Evolutionary conservation across 92 coral and sea anemone species (phyloP).

Genomic region (Parazoanthus atlanticus): DNA sequence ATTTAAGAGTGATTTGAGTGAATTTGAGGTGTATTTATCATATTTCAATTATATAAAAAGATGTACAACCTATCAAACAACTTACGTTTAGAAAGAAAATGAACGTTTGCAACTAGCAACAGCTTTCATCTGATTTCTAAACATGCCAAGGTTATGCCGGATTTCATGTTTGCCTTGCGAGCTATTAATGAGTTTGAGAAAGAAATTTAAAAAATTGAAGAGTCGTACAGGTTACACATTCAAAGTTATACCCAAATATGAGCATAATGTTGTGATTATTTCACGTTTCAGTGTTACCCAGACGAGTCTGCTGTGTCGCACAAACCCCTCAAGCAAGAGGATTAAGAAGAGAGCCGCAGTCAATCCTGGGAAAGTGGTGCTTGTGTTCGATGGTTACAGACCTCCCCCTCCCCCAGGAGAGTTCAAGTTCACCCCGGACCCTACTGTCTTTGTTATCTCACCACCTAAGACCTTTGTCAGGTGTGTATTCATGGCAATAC

Average conservation of each 20-base stretch:
- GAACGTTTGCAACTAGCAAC: no score
- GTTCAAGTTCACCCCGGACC: conserved; percentile 82
- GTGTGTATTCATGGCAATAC: conserved; percentile 48
- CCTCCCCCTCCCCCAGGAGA: conserved; percentile 68
- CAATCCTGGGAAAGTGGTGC: conserved; percentile 51
- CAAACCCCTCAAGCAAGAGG: conserved; percentile 47
- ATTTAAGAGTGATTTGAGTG: no score
- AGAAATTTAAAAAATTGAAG: no score
- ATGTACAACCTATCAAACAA: background rate
- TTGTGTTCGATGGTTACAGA: conserved; percentile 78
- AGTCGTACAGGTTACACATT: background rate
- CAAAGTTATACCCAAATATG: background rate
- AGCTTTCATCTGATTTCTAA: no score
- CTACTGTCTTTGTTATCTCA: conserved; percentile 52
- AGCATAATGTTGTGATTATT: background rate
- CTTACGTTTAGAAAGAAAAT: no score
- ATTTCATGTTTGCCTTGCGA: no score
- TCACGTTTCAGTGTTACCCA: conserved; percentile 61
- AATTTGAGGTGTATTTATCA: no score
- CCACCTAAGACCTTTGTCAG: conserved; percentile 71
- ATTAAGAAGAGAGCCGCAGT: conserved; percentile 43
- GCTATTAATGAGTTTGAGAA: no score
- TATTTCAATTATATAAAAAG: background rate
- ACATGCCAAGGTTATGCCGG: no score
- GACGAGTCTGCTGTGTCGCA: conserved; percentile 70